Conservation (phyloP, 2,797 vertebrate species). For the Oreonectes daqikongensis region DNA sequence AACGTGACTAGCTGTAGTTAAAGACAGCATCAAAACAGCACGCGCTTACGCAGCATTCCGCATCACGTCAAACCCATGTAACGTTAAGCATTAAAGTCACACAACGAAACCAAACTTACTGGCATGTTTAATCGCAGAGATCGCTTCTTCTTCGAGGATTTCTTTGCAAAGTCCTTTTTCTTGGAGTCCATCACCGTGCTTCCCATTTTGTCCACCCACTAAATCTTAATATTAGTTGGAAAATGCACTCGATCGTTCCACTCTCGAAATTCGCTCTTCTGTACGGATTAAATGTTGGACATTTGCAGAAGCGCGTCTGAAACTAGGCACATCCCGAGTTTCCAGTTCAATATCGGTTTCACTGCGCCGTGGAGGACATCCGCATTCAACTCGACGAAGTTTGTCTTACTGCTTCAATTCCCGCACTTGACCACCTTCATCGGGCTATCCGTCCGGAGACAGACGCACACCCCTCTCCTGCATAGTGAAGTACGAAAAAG, state of each 20-base stretch:
- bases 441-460: neutral
- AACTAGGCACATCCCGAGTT: neutral
- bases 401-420: constrained; percentile 6
- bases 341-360: constrained; percentile 33
- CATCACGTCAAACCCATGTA: neutral
- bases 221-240: neutral
- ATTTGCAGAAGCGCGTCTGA: neutral
- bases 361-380: constrained; percentile 24
- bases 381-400: constrained; percentile 29
- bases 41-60: constrained; percentile 5
- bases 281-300: neutral
- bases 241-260: neutral
- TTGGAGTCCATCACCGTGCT: constrained; percentile 78
- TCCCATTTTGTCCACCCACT: constrained; percentile 67
- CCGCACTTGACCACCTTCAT: neutral
- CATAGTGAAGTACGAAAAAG: neutral
- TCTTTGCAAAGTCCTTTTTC: constrained; percentile 71
- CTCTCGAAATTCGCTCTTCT: neutral
- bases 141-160: constrained; percentile 74
- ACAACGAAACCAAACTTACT: constrained; percentile 69
- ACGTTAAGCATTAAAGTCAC: constrained; percentile 16
- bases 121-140: constrained; percentile 78
- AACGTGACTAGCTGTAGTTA: neutral
- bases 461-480: neutral
- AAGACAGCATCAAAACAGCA: neutral